Evolutionary conservation across 2,113 vertebrate species (phyloP).

Genomic region (Cyphomyrus discorhynchus): DNA sequence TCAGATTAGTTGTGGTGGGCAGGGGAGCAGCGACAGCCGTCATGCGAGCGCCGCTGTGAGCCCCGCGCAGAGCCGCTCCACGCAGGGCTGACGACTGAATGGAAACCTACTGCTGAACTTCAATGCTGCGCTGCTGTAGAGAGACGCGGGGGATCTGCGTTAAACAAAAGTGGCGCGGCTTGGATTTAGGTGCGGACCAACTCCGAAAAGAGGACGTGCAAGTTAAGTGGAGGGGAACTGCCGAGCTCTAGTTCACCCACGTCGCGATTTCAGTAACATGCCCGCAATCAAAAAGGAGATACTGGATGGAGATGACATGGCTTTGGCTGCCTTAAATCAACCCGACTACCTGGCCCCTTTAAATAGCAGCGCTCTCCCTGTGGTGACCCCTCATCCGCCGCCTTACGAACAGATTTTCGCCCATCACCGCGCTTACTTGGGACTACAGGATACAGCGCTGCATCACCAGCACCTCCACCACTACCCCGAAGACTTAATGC

Average conservation of each 20-base stretch:
- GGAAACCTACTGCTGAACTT: conserved; percentile 64
- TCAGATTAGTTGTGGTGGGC: conserved; percentile 69
- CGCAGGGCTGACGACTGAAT: conserved; percentile 54
- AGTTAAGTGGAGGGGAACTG: conserved; percentile 57
- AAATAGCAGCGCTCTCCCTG: conserved; percentile 75
- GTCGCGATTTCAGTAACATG: conserved; percentile 70
- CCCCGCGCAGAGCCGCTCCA: conserved; percentile 29
- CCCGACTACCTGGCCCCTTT: conserved; percentile 80
- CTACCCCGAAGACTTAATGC: conserved; percentile 76
- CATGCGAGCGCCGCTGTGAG: conserved; percentile 51
- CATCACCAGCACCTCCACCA: conserved; percentile 68
- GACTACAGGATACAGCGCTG: conserved; percentile 67
- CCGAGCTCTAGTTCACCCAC: conserved; percentile 62
- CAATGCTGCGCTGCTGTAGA: conserved; percentile 53
- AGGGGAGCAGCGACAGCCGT: conserved; percentile 58
- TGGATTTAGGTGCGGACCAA: conserved; percentile 56
- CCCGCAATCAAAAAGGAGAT: conserved; percentile 94
- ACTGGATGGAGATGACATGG: conserved; percentile 84
- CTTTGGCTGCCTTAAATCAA: conserved; percentile 81
- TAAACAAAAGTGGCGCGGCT: conserved; percentile 60
- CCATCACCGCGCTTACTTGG: conserved; percentile 75
- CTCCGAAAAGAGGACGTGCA: conserved; percentile 55
- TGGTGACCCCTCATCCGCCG: conserved; percentile 80
- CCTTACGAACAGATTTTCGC: conserved; percentile 78
- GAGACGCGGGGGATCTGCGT: conserved; percentile 59